Base-by-base conservation (phyloP, 2,113 vertebrate species). In the Crypturellus undulatus region DNA sequence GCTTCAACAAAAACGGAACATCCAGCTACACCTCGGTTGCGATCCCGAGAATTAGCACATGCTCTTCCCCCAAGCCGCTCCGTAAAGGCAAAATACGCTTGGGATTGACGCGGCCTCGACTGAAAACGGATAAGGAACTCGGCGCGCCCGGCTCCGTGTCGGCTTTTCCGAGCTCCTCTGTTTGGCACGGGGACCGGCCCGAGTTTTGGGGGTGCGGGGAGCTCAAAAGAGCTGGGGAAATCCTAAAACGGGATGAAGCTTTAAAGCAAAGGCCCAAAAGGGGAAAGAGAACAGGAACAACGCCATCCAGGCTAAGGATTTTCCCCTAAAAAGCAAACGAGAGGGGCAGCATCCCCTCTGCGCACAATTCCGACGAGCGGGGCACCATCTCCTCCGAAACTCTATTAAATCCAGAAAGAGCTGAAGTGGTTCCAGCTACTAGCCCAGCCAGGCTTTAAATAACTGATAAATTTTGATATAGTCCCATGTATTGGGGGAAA, bases 1-100 rank as follows among this genome's bases (percentile, higher is more conserved):
- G 38, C 20, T 47, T 11, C 5, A 79, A 12, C 0, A 5, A 16
- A 24, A 11, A 34, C 6, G 36, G 20, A 28, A 60, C 38, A 16
- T 18, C 30, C 56, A 12, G 5, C 26, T 3, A 2, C 25, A 14
- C 3, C 34, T 62, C 70, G 5, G 3, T 17, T 77, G 40, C 25
- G 10, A 49, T 1, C 34, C 40, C 2, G 3, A 43, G 67, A 36
- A 17, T 30, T 22, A 42, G 25, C 8, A 0, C 8, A 0, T 0
- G 7, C 13, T 34, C 13, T 78, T 16, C 15, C 58, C 71, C 28
- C 30, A 8, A 6, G n/a, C 13, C 21, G 3, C 18, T 3, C 17
- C 3, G 19, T 28, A 56, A 7, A 56, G 49, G 47, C 30, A 6
- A 30, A 6, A 30, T 0, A 6, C 1, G 38, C 22, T 7, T 3